These are phyloP conservation scores for Uria aalge DNA, from an alignment of 2,113 vertebrate species.

Conservation along the genomic window DNA sequence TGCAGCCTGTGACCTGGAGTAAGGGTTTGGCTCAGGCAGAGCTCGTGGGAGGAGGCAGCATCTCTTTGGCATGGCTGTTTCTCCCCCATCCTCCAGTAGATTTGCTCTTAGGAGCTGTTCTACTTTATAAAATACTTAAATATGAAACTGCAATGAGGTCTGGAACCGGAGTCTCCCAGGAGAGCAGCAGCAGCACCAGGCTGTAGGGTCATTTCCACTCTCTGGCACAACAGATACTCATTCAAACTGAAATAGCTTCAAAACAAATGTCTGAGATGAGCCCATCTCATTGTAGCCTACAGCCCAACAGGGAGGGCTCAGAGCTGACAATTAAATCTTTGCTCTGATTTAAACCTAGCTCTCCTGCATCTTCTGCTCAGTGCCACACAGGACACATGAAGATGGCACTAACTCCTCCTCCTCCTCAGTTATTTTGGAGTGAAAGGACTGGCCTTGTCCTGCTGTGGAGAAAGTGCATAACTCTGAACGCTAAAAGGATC, in stretches of 20 bases:
- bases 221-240: neutral
- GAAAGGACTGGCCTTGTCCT: neutral
- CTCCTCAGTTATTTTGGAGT: neutral
- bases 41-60: neutral
- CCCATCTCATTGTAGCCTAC: neutral
- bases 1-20: neutral
- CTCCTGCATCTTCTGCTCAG: neutral
- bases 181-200: neutral
- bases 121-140: neutral
- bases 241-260: neutral
- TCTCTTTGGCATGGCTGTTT: neutral
- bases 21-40: neutral
- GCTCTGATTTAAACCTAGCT: neutral
- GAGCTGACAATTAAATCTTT: neutral
- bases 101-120: neutral
- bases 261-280: neutral
- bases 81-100: neutral
- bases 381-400: neutral
- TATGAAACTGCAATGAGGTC: neutral
- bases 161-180: rapidly evolving
- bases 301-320: neutral
- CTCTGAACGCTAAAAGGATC: neutral
- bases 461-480: neutral
- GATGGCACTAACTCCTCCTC: neutral
- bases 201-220: neutral